A percentile compares a stretch with the other conserved stretches of the same genome.
These are phyloP conservation scores for Mungos mungo DNA, from an alignment of 2,113 vertebrate species.

Conservation along the genomic window DNA sequence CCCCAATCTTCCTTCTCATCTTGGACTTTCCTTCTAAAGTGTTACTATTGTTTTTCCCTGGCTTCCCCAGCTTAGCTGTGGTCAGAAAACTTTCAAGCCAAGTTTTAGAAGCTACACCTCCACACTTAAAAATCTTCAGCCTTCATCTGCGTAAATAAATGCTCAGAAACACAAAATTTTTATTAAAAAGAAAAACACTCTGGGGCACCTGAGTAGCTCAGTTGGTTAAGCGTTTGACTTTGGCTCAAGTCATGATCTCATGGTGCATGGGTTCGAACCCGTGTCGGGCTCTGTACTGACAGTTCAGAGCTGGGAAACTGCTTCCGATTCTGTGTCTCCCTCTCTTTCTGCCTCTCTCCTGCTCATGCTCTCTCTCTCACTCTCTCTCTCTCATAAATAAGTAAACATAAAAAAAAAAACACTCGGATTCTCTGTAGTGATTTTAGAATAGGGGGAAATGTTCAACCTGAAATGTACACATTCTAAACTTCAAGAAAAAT, in stretches of 20 bases:
- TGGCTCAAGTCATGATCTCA: no score
- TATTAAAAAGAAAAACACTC: background rate
- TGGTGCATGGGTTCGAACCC: fast-evolving
- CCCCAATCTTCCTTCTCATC: background rate
- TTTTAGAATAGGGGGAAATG: background rate
- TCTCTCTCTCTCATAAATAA: no score
- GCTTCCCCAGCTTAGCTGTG: background rate
- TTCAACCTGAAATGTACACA: background rate
- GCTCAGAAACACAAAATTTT: background rate
- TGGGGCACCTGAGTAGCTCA: no score
- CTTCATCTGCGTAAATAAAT: background rate
- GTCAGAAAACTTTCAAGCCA: background rate
- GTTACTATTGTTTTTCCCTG: background rate
- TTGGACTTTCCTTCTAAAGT: no score
- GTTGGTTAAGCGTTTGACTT: no score
- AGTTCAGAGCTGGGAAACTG: no score
- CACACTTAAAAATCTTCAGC: background rate
- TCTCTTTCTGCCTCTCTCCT: no score
- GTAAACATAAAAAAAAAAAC: no score
- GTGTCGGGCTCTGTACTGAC: no score
- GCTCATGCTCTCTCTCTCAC: no score
- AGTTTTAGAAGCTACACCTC: background rate
- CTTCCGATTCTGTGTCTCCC: no score
- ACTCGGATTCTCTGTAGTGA: background rate
- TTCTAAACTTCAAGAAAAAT: background rate